Evolutionary conservation across 2,113 vertebrate species (phyloP).

Genomic region (Glaucidium brasilianum): DNA sequence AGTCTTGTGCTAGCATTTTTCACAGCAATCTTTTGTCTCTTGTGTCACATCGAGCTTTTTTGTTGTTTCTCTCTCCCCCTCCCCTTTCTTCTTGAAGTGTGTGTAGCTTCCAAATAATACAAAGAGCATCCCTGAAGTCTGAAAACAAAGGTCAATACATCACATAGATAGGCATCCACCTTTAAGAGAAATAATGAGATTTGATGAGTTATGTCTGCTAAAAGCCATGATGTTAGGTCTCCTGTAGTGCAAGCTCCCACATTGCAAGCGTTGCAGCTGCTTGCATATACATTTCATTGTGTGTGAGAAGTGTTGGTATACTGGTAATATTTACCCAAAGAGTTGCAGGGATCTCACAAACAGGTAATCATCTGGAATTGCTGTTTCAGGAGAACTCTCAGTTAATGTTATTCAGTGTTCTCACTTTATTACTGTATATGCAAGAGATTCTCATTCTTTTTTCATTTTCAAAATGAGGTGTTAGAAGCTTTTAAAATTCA

Average conservation of each 20-base stretch:
- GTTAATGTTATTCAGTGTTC: neutral
- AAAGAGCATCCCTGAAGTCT: neutral
- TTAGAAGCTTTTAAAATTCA: constrained; percentile 8
- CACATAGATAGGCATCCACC: neutral
- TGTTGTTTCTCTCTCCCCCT: neutral
- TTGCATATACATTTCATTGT: neutral
- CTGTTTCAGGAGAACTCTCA: neutral
- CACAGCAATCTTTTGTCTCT: neutral
- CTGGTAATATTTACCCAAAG: neutral
- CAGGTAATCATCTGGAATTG: neutral
- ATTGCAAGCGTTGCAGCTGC: neutral
- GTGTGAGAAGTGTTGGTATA: neutral
- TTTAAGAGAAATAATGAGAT: neutral
- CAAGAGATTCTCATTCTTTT: neutral
- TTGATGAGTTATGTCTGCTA: neutral
- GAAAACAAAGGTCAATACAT: neutral
- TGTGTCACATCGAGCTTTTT: neutral
- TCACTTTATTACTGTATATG: neutral
- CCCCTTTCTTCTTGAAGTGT: neutral
- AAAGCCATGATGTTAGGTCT: neutral
- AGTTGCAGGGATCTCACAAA: neutral
- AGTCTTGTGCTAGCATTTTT: neutral
- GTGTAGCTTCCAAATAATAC: neutral
- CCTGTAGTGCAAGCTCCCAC: neutral
- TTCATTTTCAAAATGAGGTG: neutral